These are phyloP conservation scores for Poecilia gillii DNA, from an alignment of 2,797 vertebrate genomes.

Conservation along the genomic window DNA sequence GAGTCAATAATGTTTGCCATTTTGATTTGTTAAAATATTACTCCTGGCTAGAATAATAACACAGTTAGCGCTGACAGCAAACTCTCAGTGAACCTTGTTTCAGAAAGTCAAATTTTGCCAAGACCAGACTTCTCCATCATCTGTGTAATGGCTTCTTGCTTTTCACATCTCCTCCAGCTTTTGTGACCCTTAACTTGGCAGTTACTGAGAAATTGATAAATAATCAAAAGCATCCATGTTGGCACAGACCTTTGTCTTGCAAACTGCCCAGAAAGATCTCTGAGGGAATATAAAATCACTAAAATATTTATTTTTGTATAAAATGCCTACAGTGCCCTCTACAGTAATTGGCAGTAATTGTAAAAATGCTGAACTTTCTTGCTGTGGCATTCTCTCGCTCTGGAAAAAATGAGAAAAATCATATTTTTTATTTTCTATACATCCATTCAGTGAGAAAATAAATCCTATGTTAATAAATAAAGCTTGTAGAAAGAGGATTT, in stretches of 20 bases:
- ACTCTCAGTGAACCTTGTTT: neutral
- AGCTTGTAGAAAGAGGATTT: neutral
- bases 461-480: neutral
- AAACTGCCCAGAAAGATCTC: neutral
- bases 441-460: neutral
- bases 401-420: neutral
- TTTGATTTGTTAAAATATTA: neutral
- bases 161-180: neutral
- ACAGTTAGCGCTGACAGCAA: neutral
- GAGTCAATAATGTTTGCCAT: slow-evolving; percentile 51
- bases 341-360: neutral
- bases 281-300: neutral
- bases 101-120: neutral
- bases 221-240: neutral
- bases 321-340: neutral
- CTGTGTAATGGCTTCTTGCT: neutral
- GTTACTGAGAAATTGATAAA: neutral
- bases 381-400: neutral
- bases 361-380: neutral
- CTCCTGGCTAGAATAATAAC: neutral
- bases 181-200: neutral
- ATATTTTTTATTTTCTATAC: neutral
- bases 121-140: neutral
- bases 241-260: neutral
- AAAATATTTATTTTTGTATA: neutral